A percentile compares a stretch with the other conserved stretches of the same genome.
phyloP scores from a whole-genome alignment of 2,888 invertebrate genomes.

The Uropetala carovei region DNA sequence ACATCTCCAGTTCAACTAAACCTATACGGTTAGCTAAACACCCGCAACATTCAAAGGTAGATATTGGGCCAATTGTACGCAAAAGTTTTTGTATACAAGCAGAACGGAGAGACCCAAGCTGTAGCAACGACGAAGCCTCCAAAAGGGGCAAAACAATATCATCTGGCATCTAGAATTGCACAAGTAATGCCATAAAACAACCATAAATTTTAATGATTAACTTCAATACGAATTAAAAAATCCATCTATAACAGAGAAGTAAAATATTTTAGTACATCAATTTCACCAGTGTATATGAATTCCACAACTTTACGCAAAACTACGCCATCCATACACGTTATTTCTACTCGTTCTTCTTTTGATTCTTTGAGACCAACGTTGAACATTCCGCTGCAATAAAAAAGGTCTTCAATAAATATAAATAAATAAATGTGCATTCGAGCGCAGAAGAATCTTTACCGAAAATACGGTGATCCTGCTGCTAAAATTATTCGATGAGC shows the following conservation, averaged over 20 bases:
- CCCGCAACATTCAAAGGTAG: conserved; percentile 17
- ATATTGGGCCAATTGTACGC: background rate
- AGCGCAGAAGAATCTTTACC: background rate
- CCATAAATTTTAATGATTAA: background rate
- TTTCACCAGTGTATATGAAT: conserved; percentile 42
- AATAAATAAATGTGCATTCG: background rate
- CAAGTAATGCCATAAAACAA: background rate
- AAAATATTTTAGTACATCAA: background rate
- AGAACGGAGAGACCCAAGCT: conserved; percentile 34
- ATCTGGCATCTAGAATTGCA: background rate
- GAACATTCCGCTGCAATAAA: conserved; percentile 44
- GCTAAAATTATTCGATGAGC: conserved; percentile 35
- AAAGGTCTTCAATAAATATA: background rate
- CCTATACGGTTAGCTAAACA: conserved; percentile 39
- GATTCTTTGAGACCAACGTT: conserved; percentile 40
- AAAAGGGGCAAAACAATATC: conserved; percentile 11
- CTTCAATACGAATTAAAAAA: background rate
- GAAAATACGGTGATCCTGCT: conserved; percentile 39
- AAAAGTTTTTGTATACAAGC: conserved; percentile 16
- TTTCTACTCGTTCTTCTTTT: conserved; percentile 37
- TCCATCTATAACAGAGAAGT: background rate
- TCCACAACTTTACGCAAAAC: conserved; percentile 29
- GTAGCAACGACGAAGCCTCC: conserved; percentile 48
- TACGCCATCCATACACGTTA: conserved; percentile 30
- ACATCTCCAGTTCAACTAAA: background rate